Evolutionary conservation across 2,888 invertebrate species (phyloP).

Genomic region (Paralinhomoeus sp.): DNA sequence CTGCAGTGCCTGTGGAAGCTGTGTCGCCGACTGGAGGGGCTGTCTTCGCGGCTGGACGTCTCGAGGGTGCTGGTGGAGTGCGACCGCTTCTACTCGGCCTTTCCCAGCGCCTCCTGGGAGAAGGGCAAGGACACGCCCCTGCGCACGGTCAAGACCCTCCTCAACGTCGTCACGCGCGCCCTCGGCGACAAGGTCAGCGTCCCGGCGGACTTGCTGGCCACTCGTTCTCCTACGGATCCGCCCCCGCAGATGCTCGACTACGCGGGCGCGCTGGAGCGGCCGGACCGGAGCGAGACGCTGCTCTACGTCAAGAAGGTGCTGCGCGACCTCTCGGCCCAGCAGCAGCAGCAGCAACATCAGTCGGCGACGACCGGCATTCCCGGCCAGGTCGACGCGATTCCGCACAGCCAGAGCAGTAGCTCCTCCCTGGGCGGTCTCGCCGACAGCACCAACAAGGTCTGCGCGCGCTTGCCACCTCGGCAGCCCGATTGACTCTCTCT

Average conservation of each 20-base stretch:
- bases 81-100: conserved; percentile 52
- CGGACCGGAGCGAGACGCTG: conserved; percentile 4
- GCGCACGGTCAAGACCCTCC: conserved; percentile 66
- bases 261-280: not conserved
- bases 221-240: not conserved
- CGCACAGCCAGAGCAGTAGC: no score
- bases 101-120: conserved; percentile 6
- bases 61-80: conserved; percentile 45
- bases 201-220: not conserved
- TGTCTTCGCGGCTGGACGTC: conserved; percentile 34
- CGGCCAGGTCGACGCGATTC: no score
- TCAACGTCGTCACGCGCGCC: conserved; percentile 68
- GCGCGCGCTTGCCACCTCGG: no score
- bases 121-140: conserved; percentile 52
- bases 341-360: not conserved
- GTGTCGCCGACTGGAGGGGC: conserved; percentile 58
- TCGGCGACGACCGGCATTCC: no score
- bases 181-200: conserved; percentile 37
- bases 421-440: no score
- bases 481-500: no score
- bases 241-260: conserved; percentile 5
- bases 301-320: conserved; percentile 4
- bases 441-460: no score
- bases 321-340: not conserved
- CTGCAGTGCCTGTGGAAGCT: conserved; percentile 64